Conservation (phyloP, 1,140 invertebrate genomes). For the Zophobas atratus region DNA sequence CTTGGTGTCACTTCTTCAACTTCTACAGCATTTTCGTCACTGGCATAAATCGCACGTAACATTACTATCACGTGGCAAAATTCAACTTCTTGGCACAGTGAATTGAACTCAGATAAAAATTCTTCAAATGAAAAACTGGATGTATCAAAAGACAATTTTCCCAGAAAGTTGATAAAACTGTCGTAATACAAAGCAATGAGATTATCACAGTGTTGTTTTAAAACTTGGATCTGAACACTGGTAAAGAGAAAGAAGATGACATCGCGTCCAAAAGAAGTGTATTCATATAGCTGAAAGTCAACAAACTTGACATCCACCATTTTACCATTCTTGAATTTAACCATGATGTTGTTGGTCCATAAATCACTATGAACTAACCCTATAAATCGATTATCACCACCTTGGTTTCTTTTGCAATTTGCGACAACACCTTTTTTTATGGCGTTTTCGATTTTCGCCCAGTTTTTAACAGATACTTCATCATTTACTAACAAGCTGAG, state of each 20-base stretch:
- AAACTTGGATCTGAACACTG: conserved; percentile 67
- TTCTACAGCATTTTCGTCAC: too few relatives aligned
- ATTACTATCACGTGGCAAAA: too few relatives aligned
- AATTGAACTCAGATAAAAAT: not conserved
- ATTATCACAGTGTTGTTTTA: conserved; percentile 66
- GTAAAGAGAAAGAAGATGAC: conserved; percentile 72
- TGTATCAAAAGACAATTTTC: conserved; percentile 8
- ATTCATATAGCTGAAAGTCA: conserved; percentile 74
- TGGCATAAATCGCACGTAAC: too few relatives aligned
- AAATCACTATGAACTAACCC: conserved; percentile 72
- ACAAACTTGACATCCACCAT: conserved; percentile 72
- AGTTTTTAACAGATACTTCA: too few relatives aligned
- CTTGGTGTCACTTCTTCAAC: too few relatives aligned
- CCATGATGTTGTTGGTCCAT: conserved; percentile 76
- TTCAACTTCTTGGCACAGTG: too few relatives aligned
- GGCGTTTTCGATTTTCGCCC: too few relatives aligned
- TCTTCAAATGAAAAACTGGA: not conserved
- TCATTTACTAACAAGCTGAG: too few relatives aligned
- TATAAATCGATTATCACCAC: too few relatives aligned
- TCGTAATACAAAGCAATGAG: conserved; percentile 71
- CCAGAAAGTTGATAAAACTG: not conserved
- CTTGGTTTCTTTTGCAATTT: too few relatives aligned
- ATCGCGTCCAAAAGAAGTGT: conserved; percentile 70
- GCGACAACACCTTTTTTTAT: too few relatives aligned
- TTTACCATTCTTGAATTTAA: conserved; percentile 66